These are phyloP conservation scores for Stenodema calcarata DNA, from an alignment of 2,888 invertebrate genomes.

Conservation along the genomic window DNA sequence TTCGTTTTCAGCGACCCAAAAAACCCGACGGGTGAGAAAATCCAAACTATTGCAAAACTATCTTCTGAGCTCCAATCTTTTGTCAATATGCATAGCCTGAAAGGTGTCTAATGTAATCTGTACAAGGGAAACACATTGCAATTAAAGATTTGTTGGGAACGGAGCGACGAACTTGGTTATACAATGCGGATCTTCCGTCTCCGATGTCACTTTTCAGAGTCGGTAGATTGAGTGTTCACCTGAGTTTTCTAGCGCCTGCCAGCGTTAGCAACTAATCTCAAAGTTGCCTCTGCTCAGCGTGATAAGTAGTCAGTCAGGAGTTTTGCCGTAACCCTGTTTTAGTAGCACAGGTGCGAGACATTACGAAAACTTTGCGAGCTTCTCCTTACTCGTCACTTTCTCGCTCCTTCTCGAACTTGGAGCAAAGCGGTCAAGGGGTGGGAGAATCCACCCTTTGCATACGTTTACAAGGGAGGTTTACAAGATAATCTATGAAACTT, in stretches of 20 bases:
- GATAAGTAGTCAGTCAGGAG: conserved; percentile 32
- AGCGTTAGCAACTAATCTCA: conserved; percentile 17
- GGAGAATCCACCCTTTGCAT: background rate
- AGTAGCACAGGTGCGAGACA: conserved; percentile 25
- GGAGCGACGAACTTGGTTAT: background rate
- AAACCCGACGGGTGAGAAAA: no score
- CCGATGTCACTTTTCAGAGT: background rate
- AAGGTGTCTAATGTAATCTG: no score
- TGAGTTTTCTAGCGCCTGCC: conserved; percentile 10
- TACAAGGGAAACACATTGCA: background rate
- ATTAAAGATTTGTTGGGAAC: background rate
- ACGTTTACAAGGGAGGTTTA: background rate
- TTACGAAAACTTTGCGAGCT: conserved; percentile 11
- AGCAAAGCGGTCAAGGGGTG: conserved; percentile 6
- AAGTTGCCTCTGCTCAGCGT: conserved; percentile 19
- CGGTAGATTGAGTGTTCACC: conserved; percentile 1
- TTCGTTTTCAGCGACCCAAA: no score
- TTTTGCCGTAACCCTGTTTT: conserved; percentile 25
- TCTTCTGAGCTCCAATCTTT: no score
- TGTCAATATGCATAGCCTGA: no score
- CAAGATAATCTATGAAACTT: conserved; percentile 19
- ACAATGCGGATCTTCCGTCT: background rate
- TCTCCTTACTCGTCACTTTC: conserved; percentile 25
- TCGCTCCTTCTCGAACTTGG: background rate
- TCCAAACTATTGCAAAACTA: no score